Evolutionary conservation across 1,140 invertebrate genomes (phyloP), one percentile per base, ranked within the genome.

Genomic region (Adoxophyes honmai): DNA sequence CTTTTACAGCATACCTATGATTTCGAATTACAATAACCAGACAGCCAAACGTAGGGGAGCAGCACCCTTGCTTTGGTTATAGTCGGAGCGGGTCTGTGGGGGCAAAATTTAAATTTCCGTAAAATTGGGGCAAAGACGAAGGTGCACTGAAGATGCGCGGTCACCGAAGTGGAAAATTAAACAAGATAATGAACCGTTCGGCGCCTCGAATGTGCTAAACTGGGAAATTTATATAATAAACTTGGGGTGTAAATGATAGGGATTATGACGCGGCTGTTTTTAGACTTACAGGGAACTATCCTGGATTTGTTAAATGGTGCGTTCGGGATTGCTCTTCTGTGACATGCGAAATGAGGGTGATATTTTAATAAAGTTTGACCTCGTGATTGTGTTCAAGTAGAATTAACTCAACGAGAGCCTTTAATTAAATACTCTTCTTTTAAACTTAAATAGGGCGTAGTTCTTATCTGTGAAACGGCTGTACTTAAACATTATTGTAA

Each of bases 91-190:
- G 10, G 1, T 28, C 21, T 28, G 42, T 33, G n/a, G 18, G 16
- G 60, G 42, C 48, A 35, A 63, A 35, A 63, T 59, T 57, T 57
- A 57, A 64, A 68, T 37, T 60, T 60, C n/a, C 54, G 60, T 60
- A 63, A 66, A 73, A 70, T 71, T 64, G 58, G 60, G 62, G 57
- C 64, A 37, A 36, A 37, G 37, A 62, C 61, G 67, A 39, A 53
- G 59, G 60, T 68, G 72, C 63, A 72, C 55, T 60, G 62, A 65
- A 68, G 73, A 56, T 65, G 60, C 70, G 70, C 63, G 72, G 55
- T 73, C 75, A 67, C 60, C 69, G 73, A 75, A 80, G 81, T 77
- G 75, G 81, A 81, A 81, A 84, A 84, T 84, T 80, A 81, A 78
- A 81, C 73, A 60, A 61, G 64, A 73, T 81, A 86, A 84, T 82